Conservation (phyloP, 2,797 vertebrate genomes). For the Tinamus major region DNA sequence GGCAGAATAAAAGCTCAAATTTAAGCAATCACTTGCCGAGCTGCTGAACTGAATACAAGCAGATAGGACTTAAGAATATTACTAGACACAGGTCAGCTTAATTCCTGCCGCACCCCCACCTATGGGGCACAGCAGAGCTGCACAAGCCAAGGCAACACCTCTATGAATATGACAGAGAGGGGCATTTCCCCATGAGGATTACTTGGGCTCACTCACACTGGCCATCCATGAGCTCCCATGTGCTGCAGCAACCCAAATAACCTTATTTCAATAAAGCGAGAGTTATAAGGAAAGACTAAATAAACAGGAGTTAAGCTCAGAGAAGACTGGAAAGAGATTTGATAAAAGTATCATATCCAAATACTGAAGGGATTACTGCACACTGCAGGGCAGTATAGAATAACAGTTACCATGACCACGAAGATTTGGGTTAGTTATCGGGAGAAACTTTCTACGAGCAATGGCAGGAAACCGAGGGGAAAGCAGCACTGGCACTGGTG, state of each 20-base stretch:
- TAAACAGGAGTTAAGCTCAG: background rate
- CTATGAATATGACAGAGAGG: too few relatives aligned
- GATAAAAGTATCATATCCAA: background rate
- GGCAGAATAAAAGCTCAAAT: background rate
- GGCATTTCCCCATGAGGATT: background rate
- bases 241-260: background rate
- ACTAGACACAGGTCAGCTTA: background rate
- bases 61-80: background rate
- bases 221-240: background rate
- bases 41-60: background rate
- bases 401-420: background rate
- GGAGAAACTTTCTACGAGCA: background rate
- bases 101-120: background rate
- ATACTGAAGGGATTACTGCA: background rate
- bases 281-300: background rate
- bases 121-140: background rate
- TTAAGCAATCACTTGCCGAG: constrained; percentile 19
- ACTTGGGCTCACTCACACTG: background rate
- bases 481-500: accelerated
- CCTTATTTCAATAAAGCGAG: background rate
- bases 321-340: background rate
- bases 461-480: background rate
- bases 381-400: background rate
- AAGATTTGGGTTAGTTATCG: background rate
- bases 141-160: background rate